Percentiles rank a stretch among this genome's conserved stretches.
Evolutionary conservation across 2,113 vertebrate species (phyloP).

Genomic region (Vanacampus margaritifer): DNA sequence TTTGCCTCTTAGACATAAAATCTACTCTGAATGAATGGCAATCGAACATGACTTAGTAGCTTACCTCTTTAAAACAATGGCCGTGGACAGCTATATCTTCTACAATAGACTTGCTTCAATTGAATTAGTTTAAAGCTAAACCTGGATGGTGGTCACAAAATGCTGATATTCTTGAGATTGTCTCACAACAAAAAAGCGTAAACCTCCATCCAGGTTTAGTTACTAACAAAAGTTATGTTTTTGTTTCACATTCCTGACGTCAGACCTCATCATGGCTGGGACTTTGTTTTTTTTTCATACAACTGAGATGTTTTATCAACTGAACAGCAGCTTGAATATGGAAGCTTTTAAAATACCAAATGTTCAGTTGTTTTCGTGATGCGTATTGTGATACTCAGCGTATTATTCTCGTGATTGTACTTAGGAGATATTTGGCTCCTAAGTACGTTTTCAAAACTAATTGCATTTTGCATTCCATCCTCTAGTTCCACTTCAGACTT

Average conservation of each 20-base stretch:
- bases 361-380: not conserved
- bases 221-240: not conserved
- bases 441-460: constrained; percentile 7
- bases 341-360: too few species aligned
- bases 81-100: not conserved
- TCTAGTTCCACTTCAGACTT: constrained; percentile 66
- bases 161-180: too few species aligned
- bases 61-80: not conserved
- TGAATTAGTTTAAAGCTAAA: not conserved
- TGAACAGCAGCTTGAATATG: too few species aligned
- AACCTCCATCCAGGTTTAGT: not conserved
- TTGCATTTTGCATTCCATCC: constrained; percentile 53
- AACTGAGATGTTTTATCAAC: too few species aligned
- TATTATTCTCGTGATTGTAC: not conserved
- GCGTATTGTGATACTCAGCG: not conserved
- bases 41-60: not conserved
- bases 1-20: not conserved
- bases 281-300: too few species aligned
- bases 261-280: too few species aligned
- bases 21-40: not conserved
- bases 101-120: not conserved
- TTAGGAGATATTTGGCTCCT: not conserved
- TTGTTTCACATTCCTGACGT: not conserved
- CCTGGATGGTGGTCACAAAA: not conserved
- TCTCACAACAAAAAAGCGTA: not conserved